Evolutionary conservation across 2,113 vertebrate genomes (phyloP).

Genomic region (Muscicapa adusta): DNA sequence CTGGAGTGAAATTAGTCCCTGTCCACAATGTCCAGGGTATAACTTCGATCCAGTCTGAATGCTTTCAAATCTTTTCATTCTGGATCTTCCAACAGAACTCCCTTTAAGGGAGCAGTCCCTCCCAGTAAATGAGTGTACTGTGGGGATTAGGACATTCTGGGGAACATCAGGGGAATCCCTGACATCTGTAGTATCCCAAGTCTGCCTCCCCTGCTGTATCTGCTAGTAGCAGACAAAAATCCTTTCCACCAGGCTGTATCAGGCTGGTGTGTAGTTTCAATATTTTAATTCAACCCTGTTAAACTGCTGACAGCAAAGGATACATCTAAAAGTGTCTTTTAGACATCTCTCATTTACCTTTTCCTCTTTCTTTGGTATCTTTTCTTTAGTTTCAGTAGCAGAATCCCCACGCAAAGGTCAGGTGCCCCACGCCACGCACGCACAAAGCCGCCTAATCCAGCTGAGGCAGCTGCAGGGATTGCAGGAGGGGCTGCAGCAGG

Average conservation of each 20-base stretch:
- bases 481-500: not conserved
- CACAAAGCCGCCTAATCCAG: constrained; percentile 15
- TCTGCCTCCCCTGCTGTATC: not conserved
- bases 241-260: not conserved
- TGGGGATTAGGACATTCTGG: not conserved
- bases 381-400: not conserved
- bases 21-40: not conserved
- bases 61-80: not conserved
- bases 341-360: not conserved
- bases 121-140: not conserved
- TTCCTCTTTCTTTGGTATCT: not conserved
- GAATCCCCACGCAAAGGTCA: not conserved
- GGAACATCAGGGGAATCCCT: not conserved
- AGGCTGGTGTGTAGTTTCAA: not conserved
- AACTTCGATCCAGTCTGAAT: not conserved
- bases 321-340: not conserved
- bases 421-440: not conserved
- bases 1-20: not conserved
- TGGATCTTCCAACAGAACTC: not conserved
- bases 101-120: not conserved
- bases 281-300: not conserved
- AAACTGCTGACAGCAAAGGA: not conserved
- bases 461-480: not conserved
- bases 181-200: rapidly evolving
- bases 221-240: not conserved